Base-by-base conservation (phyloP, 1,140 invertebrate species). In the Aphaenogaster ashmeadi region DNA sequence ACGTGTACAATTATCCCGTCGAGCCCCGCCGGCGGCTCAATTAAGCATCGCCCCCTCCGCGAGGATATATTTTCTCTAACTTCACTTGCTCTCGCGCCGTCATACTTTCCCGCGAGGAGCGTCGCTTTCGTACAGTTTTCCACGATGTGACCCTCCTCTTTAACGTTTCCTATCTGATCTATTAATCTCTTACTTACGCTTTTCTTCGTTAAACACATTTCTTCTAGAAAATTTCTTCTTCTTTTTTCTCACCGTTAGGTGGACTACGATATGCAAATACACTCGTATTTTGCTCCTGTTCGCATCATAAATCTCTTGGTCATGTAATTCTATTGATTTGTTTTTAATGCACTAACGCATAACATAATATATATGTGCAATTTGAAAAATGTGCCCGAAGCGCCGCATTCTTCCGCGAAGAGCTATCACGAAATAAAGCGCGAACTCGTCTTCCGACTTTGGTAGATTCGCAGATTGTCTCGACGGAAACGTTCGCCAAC, bases 401-500 rank as follows among this genome's bases (percentile, higher is more conserved):
- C 21, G 47, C 3, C 56, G 21, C 44, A 41, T 86, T 77, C 36
- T 64, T 54, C 33, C 71, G 44, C 44, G 36, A 3, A 75, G 15
- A 84, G 21, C 64, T 79, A 64, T 78, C 88, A 62, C 75, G 54
- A 87, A 89, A 83, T 72, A 58, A 74, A 83, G 21, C 67, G 72
- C 88, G 62, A 90, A 89, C 81, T 89, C 86, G 78, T 80, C 88
- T 74, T 84, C 74, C 71, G 86, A 87, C 89, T 90, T 90, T 87
- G 80, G 88, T 87, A 90, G 89, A 90, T 90, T 90, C 87, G 38
- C 86, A 90, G 89, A 90, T 87, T 87, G 81, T 90, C 88, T 90
- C 88, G 79, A 84, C 89, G 89, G 87, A 89, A 89, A 86, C 64
- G 88, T 58, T 90, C 87, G 89, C 89, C 75, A 71, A 89, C 27